These are phyloP conservation scores for Hydractinia symbiolongicarpus DNA, from an alignment of 30 jellyfish, hydroid and myxozoan genomes.

Conservation along the genomic window DNA sequence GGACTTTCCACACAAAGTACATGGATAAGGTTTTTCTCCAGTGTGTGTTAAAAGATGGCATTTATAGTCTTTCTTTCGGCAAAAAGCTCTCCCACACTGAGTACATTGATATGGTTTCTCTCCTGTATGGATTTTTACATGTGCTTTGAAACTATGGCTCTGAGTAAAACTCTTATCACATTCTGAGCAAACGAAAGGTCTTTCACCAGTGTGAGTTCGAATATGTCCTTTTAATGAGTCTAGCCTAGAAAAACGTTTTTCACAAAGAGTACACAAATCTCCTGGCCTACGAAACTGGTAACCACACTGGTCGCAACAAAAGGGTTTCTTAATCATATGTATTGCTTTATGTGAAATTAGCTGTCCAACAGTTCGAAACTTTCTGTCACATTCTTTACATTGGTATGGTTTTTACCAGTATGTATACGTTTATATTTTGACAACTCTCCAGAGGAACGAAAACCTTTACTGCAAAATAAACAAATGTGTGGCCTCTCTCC, in stretches of 20 bases:
- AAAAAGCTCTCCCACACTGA: conserved; percentile 1
- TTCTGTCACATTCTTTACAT: background rate
- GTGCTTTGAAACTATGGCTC: background rate
- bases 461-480: background rate
- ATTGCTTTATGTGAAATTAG: background rate
- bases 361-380: conserved; percentile 13
- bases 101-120: background rate
- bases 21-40: conserved; percentile 9
- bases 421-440: background rate
- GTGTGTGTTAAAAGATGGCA: conserved; percentile 6
- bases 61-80: background rate
- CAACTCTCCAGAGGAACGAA: conserved; percentile 1
- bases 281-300: conserved; percentile 10
- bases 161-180: background rate
- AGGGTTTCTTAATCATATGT: background rate
- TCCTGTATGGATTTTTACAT: conserved; percentile 4
- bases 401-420: conserved; percentile 2
- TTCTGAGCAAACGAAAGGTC: background rate
- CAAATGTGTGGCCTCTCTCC: conserved; percentile 1
- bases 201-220: background rate
- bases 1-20: background rate
- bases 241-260: background rate
- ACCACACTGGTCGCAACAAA: background rate
- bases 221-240: background rate
- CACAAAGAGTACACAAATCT: background rate